Evolutionary conservation across 1,140 invertebrate genomes (phyloP), one percentile per base, ranked within the genome.

Genomic region (Heliconius himera): DNA sequence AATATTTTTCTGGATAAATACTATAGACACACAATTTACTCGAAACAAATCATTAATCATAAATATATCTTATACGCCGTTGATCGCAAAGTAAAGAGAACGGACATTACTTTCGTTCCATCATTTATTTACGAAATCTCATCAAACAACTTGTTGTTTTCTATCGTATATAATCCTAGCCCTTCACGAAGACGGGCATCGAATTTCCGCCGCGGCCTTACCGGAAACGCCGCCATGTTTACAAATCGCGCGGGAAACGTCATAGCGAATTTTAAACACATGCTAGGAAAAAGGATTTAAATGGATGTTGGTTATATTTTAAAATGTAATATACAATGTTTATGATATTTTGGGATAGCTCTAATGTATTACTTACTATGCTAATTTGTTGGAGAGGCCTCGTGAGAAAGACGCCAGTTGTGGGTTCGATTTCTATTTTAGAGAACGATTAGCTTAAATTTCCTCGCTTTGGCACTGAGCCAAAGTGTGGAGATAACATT

Each of bases 191-290:
- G 84, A 89, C 87, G 84, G 88, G 85, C 86, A 83, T 84, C 86
- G 90, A 93, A 94, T 94, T 94, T 94, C 92, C 92, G 92, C 86
- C 88, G 89, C 89, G 88, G 89, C 92, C 92, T 91, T 87, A 85
- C 90, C 91, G 92, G 92, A 93, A 85, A 84, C 82, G 81, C 79
- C 88, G 91, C 89, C 91, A 94, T 94, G 92, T 94, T 94, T 94
- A 93, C 91, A 91, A 93, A 94, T 91, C 89, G 91, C 88, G 89
- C 87, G 87, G 85, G 83, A 89, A 91, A 88, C 87, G 84, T 87
- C 88, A 87, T 81, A 74, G 88, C 81, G 91, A 91, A 94, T 93
- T 90, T 93, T 93, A 93, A 94, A 82, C 84, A 91, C 90, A 80
- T 86, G 78, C 13, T 38, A n/a, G 70, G 60, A 66, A 74, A 78